Base-by-base conservation (phyloP, 23 tunicate genomes). In the Pegea sp. region DNA sequence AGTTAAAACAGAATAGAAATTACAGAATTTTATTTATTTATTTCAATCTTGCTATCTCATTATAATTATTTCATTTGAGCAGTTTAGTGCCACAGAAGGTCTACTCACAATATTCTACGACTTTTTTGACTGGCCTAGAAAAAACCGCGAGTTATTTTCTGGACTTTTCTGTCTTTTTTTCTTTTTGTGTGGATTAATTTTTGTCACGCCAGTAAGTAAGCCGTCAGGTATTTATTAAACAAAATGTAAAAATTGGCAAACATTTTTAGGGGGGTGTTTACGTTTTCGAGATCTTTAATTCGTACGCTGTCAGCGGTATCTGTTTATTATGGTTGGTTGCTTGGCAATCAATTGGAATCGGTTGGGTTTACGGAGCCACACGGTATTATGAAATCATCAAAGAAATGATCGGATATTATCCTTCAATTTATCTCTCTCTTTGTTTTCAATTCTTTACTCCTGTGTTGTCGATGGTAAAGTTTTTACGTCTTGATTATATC, bases 371-470 rank as follows among this genome's bases (percentile, higher is more conserved):
- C 52, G 81, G 81, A 13, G 66, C 61, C 8, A 67, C 59, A 18
- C 57, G 29, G 43, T 66, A 51, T 19, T 55, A 53, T 34, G 71
- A 64, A 18, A 53, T 59, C 33, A 58, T 73, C 53, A 65, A 65
- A 31, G 74, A 67, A 2, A 73, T 73, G 81, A 73, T 73, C 51
- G 81, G 81, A 0, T 73, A 73, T 53, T 56, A 64, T 18, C 74
- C 69, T 16, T 49, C 71, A 16, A 42, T 24, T 27, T 57, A 33
- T 60, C 30, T 73, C 30, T 64, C 64, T 25, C 23, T 56, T 31
- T 73, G 81, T 49, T 29, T 59, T 61, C 31, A 31, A 44, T 64
- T 31, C 24, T 54, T 57, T 24, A 64, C 81, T 4, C 81, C 81
- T 30, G 32, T 51, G 20, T 33, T 73, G n/a, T 31, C 64, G 24